Base-by-base conservation (phyloP, 2,113 vertebrate species). In the Plecturocebus donacophilus region DNA sequence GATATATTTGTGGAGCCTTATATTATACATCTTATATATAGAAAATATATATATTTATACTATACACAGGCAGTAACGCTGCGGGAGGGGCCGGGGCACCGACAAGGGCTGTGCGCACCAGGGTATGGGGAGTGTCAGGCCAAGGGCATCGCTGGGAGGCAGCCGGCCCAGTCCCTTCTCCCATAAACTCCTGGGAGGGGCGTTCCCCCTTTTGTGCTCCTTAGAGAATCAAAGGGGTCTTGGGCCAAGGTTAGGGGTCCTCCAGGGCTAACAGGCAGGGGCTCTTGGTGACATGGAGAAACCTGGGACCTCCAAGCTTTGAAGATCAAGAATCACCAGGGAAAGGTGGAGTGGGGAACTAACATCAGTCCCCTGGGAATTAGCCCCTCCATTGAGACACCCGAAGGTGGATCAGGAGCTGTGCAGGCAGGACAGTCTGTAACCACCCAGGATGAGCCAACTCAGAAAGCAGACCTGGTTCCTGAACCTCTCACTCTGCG, bases 1-100 rank as follows among this genome's bases (percentile, higher is more conserved):
- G 32, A 97, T 97, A 97, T 97, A 98, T 97, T 98, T 98, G 96
- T 98, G 98, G 98, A 99, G 98, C 97, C 98, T 98, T 98, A 98
- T 98, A 98, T 99, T 98, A 99, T 98, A 98, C 98, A 99, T 98
- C 98, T 98, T 98, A 98, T 98, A 99, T 98, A 99, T 99, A 98
- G 97, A 98, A 98, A 99, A 98, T 99, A 98, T 97, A 98, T 98
- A 98, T 98, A 98, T 98, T 98, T 98, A 98, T 99, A 99, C 98
- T 99, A 99, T 99, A 99, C 98, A 99, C 98, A 98, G 98, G 98
- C 98, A 98, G 98, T 98, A 98, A 98, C 58, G 97, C 23, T 95
- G 94, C 95, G 66, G 92, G 96, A 95, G 90, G 86, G 94, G 73
- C 96, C 19, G 32, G 97, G 96, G 95, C 97, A 97, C 98, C 96